A percentile compares a stretch with the other conserved stretches of the same genome.
These are phyloP conservation scores for Trichonephila clavata DNA, from an alignment of 1,140 invertebrate species.

Conservation along the genomic window DNA sequence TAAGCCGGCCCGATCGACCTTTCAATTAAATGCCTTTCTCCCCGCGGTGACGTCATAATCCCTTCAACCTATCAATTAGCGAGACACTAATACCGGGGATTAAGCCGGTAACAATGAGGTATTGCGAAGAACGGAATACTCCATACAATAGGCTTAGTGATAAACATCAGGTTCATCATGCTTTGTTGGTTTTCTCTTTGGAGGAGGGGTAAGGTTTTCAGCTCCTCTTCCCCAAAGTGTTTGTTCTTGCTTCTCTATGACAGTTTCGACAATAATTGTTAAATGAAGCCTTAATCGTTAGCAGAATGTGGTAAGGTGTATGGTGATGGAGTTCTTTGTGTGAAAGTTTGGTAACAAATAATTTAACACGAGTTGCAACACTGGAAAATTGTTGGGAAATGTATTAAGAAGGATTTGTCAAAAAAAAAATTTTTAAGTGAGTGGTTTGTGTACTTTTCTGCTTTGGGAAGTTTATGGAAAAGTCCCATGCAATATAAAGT, in stretches of 20 bases:
- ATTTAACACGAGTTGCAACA: not conserved
- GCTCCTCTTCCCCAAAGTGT: not conserved
- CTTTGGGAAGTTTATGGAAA: no score
- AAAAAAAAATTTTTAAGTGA: no score
- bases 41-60: conserved; percentile 68
- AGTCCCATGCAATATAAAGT: no score
- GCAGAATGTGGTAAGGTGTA: not conserved
- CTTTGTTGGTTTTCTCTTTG: conserved; percentile 55
- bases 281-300: not conserved
- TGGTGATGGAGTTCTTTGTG: not conserved
- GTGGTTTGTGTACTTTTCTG: no score
- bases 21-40: conserved; percentile 61
- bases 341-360: not conserved
- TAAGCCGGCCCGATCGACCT: conserved; percentile 51
- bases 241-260: not conserved
- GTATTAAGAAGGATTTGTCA: not conserved
- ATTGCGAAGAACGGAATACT: conserved; percentile 20
- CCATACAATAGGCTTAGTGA: conserved; percentile 39
- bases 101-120: conserved; percentile 64
- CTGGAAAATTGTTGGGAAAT: not conserved
- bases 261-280: conserved; percentile 30
- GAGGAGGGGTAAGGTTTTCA: conserved; percentile 4
- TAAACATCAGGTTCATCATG: conserved; percentile 73
- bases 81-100: conserved; percentile 70
- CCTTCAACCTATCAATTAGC: conserved; percentile 75